phyloP scores from a whole-genome alignment of 2,113 vertebrate species.

The Limanda limanda region DNA sequence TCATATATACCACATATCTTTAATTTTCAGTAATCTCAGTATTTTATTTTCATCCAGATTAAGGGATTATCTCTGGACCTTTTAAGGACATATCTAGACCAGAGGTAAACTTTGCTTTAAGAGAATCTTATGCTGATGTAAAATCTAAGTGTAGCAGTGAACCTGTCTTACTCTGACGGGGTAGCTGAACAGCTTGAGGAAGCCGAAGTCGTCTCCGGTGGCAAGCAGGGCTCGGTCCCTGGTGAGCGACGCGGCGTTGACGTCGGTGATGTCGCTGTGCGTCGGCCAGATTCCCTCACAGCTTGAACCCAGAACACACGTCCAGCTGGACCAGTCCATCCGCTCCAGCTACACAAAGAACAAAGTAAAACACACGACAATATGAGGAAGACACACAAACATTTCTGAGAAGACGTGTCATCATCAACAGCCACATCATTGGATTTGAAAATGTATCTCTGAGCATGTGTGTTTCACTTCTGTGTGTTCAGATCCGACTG shows the following conservation, averaged over 20 bases:
- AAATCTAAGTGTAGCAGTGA: too few relatives aligned
- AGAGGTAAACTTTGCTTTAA: too few relatives aligned
- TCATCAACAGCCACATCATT: too few relatives aligned
- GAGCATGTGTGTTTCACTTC: too few relatives aligned
- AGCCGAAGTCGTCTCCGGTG: constrained; percentile 96
- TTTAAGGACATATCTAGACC: too few relatives aligned
- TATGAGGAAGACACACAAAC: neutral
- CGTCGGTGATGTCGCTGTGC: constrained; percentile 85
- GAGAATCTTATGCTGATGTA: too few relatives aligned
- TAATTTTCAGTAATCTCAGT: too few relatives aligned
- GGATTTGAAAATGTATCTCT: too few relatives aligned
- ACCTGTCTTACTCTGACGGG: constrained; percentile 88
- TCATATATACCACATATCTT: too few relatives aligned
- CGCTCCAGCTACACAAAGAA: constrained; percentile 87
- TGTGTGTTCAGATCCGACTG: too few relatives aligned
- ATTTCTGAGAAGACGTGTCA: too few relatives aligned
- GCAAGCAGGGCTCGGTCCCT: constrained; percentile 89
- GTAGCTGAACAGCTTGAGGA: constrained; percentile 94
- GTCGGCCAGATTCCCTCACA: constrained; percentile 96
- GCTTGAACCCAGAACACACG: constrained; percentile 91
- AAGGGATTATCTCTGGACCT: neutral
- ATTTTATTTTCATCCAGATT: neutral
- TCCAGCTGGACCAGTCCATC: constrained; percentile 94
- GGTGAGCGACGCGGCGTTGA: constrained; percentile 92
- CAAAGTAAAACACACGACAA: neutral